phyloP scores from a whole-genome alignment of 2,797 vertebrate genomes.

The Babyrousa celebensis region DNA sequence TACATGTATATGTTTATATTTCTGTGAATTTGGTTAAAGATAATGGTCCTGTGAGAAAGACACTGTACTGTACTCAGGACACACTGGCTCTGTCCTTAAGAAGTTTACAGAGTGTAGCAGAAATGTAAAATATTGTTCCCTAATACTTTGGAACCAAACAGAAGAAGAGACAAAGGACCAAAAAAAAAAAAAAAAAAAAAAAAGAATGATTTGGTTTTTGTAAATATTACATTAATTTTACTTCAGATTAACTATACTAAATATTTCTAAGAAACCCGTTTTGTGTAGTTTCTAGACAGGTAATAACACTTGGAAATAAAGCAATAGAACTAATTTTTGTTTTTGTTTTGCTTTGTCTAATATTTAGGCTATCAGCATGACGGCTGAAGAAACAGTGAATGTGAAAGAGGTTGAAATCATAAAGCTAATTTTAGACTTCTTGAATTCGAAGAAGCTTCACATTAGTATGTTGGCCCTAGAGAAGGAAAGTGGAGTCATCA shows the following conservation, averaged over 20 bases:
- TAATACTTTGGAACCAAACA: neutral
- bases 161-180: neutral
- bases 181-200: too few relatives aligned
- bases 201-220: constrained; percentile 68
- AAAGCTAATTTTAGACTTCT: constrained; percentile 98
- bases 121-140: constrained; percentile 33
- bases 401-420: constrained; percentile 99
- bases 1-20: constrained; percentile 24
- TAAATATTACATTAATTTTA: constrained; percentile 49
- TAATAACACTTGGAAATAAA: constrained; percentile 51
- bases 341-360: constrained; percentile 73
- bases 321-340: constrained; percentile 74
- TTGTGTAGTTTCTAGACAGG: constrained; percentile 39
- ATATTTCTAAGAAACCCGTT: constrained; percentile 52
- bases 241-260: neutral
- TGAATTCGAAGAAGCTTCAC: constrained; percentile 97
- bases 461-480: constrained; percentile 99
- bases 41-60: neutral
- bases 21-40: constrained; percentile 32
- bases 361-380: constrained; percentile 95
- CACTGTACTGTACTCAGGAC: neutral
- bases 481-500: constrained; percentile 98
- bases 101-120: constrained; percentile 51
- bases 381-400: constrained; percentile 97
- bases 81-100: neutral